Conservation (phyloP, 2,797 vertebrate genomes). For the Denticeps clupeoides region DNA sequence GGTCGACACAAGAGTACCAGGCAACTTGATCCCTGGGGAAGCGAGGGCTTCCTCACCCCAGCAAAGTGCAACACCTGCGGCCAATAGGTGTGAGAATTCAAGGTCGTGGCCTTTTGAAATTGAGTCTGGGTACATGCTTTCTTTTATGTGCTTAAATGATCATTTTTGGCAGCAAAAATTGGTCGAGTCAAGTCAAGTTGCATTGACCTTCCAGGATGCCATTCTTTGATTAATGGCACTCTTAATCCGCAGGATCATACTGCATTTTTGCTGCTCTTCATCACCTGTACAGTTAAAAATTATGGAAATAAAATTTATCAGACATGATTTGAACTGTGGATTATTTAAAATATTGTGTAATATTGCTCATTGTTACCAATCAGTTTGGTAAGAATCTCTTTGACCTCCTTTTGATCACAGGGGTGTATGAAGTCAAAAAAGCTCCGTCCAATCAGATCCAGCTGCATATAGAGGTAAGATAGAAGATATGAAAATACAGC, state of each 20-base stretch:
- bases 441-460: conserved; percentile 39
- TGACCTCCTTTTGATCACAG: conserved; percentile 36
- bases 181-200: not conserved
- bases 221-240: conserved; percentile 26
- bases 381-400: conserved; percentile 29
- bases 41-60: conserved; percentile 20
- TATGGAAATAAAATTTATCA: not conserved
- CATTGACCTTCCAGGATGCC: conserved; percentile 34
- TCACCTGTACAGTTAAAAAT: conserved; percentile 12
- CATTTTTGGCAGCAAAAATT: not conserved
- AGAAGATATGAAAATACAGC: not conserved
- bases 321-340: no score
- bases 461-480: conserved; percentile 18
- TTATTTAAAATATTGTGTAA: no score
- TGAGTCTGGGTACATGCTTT: not conserved
- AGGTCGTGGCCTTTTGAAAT: not conserved
- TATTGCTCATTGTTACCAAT: conserved; percentile 32
- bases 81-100: conserved; percentile 2
- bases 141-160: not conserved
- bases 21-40: conserved; percentile 15
- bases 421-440: conserved; percentile 42
- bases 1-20: conserved; percentile 35
- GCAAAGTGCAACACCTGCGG: conserved; percentile 35
- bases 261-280: conserved; percentile 22
- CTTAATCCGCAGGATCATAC: conserved; percentile 35